Conservation (phyloP, 2,888 invertebrate genomes). For the Iphiclides podalirius region DNA sequence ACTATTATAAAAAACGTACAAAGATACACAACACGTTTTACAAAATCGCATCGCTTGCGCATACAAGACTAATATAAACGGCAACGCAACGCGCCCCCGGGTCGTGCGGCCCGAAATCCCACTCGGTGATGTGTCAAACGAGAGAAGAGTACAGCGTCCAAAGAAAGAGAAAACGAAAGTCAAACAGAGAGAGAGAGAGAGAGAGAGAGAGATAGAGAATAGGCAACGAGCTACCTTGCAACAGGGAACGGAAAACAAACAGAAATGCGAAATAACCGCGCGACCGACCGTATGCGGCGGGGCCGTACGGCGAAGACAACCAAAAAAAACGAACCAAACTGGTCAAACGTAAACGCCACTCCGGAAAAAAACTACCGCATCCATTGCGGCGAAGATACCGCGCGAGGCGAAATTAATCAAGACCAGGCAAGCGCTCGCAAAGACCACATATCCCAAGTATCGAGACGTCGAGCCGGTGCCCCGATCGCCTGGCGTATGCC, state of each 20-base stretch:
- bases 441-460: slow-evolving; percentile 76
- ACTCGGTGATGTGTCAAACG: no score
- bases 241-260: no score
- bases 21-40: slow-evolving; percentile 44
- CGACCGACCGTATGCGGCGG: no score
- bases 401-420: slow-evolving; percentile 10
- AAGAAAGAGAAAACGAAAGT: not conserved
- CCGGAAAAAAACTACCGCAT: slow-evolving; percentile 64
- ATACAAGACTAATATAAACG: not conserved
- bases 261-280: slow-evolving; percentile 59
- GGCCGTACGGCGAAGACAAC: slow-evolving; percentile 30
- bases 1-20: slow-evolving; percentile 56
- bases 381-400: slow-evolving; percentile 36
- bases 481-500: no score
- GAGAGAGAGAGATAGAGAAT: not conserved
- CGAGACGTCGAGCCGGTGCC: slow-evolving; percentile 41
- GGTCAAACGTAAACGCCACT: slow-evolving; percentile 42
- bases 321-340: slow-evolving; percentile 34
- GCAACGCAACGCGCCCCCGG: no score
- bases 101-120: not conserved
- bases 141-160: no score
- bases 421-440: slow-evolving; percentile 49
- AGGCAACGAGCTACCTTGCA: not conserved
- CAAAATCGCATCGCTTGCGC: not conserved
- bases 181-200: not conserved